Evolutionary conservation across 2,888 invertebrate genomes (phyloP).

Genomic region (Neoitamus cyanurus): DNA sequence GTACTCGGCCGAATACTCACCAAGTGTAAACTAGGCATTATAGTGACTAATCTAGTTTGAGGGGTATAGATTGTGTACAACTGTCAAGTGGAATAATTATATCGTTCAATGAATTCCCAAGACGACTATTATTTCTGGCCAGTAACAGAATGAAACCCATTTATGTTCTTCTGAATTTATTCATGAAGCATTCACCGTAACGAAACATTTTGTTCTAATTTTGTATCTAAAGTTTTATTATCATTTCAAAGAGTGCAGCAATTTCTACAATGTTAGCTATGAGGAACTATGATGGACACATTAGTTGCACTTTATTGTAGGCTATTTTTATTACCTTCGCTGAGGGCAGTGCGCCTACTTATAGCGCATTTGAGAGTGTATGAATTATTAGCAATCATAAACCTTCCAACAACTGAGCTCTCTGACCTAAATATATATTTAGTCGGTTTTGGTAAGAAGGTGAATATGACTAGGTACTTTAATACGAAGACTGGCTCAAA

Average conservation of each 20-base stretch:
- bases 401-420: background rate
- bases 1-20: too few species aligned
- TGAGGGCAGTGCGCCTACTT: background rate
- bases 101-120: too few species aligned
- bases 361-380: background rate
- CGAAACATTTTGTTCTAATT: background rate
- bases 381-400: background rate
- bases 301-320: background rate
- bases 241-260: background rate
- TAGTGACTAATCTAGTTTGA: too few species aligned
- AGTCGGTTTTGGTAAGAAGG: background rate
- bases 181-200: too few species aligned
- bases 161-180: too few species aligned
- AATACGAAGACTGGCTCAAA: too few species aligned
- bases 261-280: background rate
- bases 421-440: background rate
- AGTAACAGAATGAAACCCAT: too few species aligned
- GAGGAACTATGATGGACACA: background rate
- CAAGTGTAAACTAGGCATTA: too few species aligned
- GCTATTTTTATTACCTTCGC: background rate
- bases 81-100: too few species aligned
- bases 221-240: background rate
- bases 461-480: too few species aligned
- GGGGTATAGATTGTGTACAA: too few species aligned
- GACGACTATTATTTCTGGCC: too few species aligned